phyloP scores from a whole-genome alignment of 53 echinoderm and acorn worm species.

The Stichopus horrens region DNA sequence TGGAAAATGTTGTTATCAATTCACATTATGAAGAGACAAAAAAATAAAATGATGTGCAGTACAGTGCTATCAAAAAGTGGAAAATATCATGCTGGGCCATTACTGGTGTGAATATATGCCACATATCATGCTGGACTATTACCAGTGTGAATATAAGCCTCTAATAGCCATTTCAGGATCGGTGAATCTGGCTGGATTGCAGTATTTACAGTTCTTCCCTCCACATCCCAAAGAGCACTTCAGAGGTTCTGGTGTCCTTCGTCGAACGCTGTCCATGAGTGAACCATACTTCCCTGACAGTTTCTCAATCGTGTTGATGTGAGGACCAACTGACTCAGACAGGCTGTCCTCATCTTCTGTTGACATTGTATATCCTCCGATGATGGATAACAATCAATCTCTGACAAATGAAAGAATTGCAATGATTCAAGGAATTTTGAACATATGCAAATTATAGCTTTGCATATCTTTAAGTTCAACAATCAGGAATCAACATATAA shows the following conservation, averaged over 20 bases:
- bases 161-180: conserved; percentile 80
- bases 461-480: too few species aligned
- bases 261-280: conserved; percentile 67
- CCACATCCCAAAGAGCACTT: conserved; percentile 94
- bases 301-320: conserved; percentile 77
- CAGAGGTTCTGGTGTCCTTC: conserved; percentile 73
- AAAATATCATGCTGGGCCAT: too few species aligned
- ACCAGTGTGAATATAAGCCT: conserved; percentile 90
- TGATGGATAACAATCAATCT: too few species aligned
- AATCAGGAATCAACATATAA: too few species aligned
- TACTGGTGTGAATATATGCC: neutral
- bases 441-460: too few species aligned
- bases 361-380: conserved; percentile 4
- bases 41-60: too few species aligned
- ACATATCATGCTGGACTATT: neutral
- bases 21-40: too few species aligned
- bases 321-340: conserved; percentile 64
- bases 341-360: conserved; percentile 32
- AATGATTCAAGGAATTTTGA: too few species aligned
- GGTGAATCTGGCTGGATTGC: conserved; percentile 72
- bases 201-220: conserved; percentile 94
- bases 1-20: too few species aligned
- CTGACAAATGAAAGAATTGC: too few species aligned
- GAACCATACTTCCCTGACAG: conserved; percentile 83
- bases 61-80: too few species aligned